phyloP scores from a whole-genome alignment of 2,113 vertebrate genomes.

The Lanius ludovicianus region DNA sequence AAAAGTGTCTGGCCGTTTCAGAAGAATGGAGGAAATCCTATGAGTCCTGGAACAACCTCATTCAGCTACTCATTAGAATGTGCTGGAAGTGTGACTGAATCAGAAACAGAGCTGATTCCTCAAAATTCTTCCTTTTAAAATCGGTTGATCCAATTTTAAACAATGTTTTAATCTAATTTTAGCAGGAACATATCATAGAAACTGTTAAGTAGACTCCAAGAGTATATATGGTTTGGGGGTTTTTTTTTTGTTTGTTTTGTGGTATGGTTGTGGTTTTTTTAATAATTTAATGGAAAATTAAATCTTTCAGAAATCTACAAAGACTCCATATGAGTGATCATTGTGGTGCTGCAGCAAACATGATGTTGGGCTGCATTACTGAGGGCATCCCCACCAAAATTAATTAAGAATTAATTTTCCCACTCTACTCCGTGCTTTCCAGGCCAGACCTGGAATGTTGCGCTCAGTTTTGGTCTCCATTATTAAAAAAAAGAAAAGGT shows the following conservation, averaged over 20 bases:
- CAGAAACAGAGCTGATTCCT: neutral
- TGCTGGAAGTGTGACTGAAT: neutral
- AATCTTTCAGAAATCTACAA: neutral
- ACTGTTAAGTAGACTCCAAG: neutral
- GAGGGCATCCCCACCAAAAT: neutral
- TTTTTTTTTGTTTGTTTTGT: neutral
- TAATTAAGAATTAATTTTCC: neutral
- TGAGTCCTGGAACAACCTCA: neutral
- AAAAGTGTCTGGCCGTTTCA: neutral
- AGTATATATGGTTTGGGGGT: neutral
- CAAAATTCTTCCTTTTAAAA: neutral
- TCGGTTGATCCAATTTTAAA: neutral
- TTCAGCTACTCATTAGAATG: neutral
- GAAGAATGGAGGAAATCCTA: neutral
- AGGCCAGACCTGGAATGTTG: neutral
- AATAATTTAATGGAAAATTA: neutral
- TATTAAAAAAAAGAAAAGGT: neutral
- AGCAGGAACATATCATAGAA: neutral
- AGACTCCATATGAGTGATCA: neutral
- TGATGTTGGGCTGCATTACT: neutral
- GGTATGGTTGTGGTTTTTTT: accelerated
- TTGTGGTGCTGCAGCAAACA: neutral
- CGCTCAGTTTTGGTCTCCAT: neutral
- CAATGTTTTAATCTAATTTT: neutral
- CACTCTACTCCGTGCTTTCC: neutral